Evolutionary conservation across 2,113 vertebrate genomes (phyloP), one percentile per base, ranked within the genome.

Genomic region (Pteronura brasiliensis): DNA sequence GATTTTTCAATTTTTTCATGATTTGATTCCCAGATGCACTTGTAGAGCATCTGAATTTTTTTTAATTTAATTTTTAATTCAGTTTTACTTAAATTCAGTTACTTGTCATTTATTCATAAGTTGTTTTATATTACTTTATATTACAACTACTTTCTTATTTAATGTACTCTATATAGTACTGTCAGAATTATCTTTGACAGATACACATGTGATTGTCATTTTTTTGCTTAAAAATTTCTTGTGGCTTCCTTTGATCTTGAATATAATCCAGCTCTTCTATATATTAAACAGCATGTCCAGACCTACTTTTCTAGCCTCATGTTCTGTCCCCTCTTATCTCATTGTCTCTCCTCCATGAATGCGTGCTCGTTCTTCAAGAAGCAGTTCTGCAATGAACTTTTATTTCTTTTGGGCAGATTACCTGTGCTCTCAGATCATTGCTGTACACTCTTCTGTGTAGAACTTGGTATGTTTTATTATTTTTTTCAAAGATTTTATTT

Each of bases 1-100:
- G 13, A 52, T 72, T 90, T 93, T 90, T 85, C n/a, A 93, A 14
- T n/a, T 72, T 86, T 93, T 90, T 85, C 29, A 93, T n/a, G 29
- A 90, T 93, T 84, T 69, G 14, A 47, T 80, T 94, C 47, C 74
- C 49, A 10, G 44, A 47, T 72, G 31, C 6, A 20, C 31, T 81
- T 87, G 44, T 85, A 90, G 42, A 77, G 8, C 4, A 8, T 47
- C 42, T 77, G 74, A 47, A 42, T 47, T 47, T 77, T 25, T 25
- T 47, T 76, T 9, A 29, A 17, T 17, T 76, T 44, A 76, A 27
- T 29, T 76, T 76, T 77, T 77, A 47, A 47, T 47, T 77, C 39
- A 69, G 1, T 52, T 52, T 52, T 52, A 52, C 49, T 52, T 52
- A 74, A 79, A 79, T 80, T 91, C 72, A 80, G 55, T 74, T 61